Conservation (phyloP, 2,888 invertebrate genomes). For the Oeneis ivallda region DNA sequence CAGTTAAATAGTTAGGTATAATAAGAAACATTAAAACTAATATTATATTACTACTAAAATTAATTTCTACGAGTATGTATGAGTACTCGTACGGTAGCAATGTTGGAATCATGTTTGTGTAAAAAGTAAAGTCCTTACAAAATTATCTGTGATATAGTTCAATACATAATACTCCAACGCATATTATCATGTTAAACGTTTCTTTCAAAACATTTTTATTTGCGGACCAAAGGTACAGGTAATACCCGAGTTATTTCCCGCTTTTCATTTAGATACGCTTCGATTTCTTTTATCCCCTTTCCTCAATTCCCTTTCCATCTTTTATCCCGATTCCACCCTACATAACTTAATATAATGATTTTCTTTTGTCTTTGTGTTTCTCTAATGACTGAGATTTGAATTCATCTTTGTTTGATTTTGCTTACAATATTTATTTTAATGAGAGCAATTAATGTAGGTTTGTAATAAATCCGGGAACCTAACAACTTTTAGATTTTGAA, state of each 20-base stretch:
- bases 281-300: slow-evolving; percentile 54
- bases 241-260: slow-evolving; percentile 54
- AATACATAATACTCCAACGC: slow-evolving; percentile 36
- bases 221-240: slow-evolving; percentile 55
- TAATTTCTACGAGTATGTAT: too few species aligned
- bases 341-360: slow-evolving; percentile 63
- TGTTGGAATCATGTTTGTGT: too few species aligned
- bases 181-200: slow-evolving; percentile 60
- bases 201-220: slow-evolving; percentile 51
- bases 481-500: slow-evolving; percentile 7
- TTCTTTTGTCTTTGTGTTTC: slow-evolving; percentile 43
- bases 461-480: slow-evolving; percentile 4
- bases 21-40: too few species aligned
- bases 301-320: slow-evolving; percentile 60
- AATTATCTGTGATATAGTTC: too few species aligned
- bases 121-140: too few species aligned
- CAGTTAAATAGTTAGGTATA: too few species aligned
- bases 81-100: too few species aligned
- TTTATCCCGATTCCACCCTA: slow-evolving; percentile 50
- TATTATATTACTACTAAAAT: too few species aligned
- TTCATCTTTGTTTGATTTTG: slow-evolving; percentile 32
- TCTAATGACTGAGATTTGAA: slow-evolving; percentile 41
- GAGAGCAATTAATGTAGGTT: slow-evolving; percentile 24
- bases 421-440: slow-evolving; percentile 30
- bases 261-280: slow-evolving; percentile 61